These are phyloP conservation scores for Mesochorus sp. DNA, from an alignment of 2,888 invertebrate species.

Conservation along the genomic window DNA sequence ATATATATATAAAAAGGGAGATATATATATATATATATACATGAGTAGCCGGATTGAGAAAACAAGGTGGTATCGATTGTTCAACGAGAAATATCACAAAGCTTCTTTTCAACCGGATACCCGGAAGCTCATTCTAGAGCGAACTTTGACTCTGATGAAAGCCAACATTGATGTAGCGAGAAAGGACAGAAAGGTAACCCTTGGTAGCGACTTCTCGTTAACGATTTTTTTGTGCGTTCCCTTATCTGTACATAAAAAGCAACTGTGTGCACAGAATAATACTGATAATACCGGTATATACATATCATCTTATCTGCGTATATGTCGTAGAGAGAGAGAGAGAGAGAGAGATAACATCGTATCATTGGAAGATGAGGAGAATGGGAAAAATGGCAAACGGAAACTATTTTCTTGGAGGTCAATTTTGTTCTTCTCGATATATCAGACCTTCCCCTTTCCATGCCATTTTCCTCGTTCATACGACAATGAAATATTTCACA, in stretches of 20 bases:
- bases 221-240: conserved; percentile 27
- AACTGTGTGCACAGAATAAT: background rate
- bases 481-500: conserved; percentile 27
- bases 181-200: background rate
- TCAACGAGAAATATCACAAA: conserved; percentile 47
- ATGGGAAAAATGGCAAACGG: background rate
- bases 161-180: conserved; percentile 17
- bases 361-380: background rate
- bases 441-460: background rate
- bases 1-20: too few species aligned
- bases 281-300: background rate
- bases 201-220: conserved; percentile 18
- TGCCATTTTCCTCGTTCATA: background rate
- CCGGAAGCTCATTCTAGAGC: conserved; percentile 52
- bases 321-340: background rate
- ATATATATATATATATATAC: too few species aligned
- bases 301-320: background rate
- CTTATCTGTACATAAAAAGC: background rate
- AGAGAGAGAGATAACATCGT: background rate
- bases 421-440: conserved; percentile 31
- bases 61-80: conserved; percentile 42
- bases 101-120: conserved; percentile 44
- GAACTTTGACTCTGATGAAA: conserved; percentile 42
- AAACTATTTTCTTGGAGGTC: background rate
- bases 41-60: background rate